Evolutionary conservation across 1,140 invertebrate genomes (phyloP).

Genomic region (Aphidius gifuensis): DNA sequence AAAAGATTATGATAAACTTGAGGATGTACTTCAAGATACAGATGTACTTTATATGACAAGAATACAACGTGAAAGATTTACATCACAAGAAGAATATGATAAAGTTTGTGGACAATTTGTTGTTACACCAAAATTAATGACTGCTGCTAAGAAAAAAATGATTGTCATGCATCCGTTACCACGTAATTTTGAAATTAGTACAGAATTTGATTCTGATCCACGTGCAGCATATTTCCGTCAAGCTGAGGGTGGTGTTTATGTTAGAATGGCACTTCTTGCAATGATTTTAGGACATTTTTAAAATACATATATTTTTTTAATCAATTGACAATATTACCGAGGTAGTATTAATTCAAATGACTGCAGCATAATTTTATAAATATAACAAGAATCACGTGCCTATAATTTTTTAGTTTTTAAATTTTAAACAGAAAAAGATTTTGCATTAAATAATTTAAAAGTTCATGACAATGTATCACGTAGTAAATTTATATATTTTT

Average conservation of each 20-base stretch:
- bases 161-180: conserved; percentile 98
- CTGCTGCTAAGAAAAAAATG: conserved; percentile 87
- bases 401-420: too few relatives aligned
- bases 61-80: conserved; percentile 93
- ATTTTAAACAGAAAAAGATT: too few relatives aligned
- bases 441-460: too few relatives aligned
- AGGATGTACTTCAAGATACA: conserved; percentile 84
- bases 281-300: conserved; percentile 74
- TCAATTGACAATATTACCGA: not conserved
- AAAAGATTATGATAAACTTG: conserved; percentile 68
- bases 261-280: conserved; percentile 94
- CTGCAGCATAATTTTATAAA: not conserved
- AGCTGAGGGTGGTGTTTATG: conserved; percentile 96
- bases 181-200: conserved; percentile 89
- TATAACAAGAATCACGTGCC: too few relatives aligned
- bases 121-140: conserved; percentile 94
- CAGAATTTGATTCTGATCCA: conserved; percentile 92
- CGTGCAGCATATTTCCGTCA: conserved; percentile 98
- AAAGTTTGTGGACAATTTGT: conserved; percentile 82
- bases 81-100: conserved; percentile 79
- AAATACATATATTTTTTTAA: not conserved
- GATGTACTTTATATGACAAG: conserved; percentile 98
- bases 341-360: not conserved
- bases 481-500: too few relatives aligned
- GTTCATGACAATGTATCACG: too few relatives aligned